These are phyloP conservation scores for Girardia tigrina DNA, from an alignment of 2,888 invertebrate species.

Conservation along the genomic window DNA sequence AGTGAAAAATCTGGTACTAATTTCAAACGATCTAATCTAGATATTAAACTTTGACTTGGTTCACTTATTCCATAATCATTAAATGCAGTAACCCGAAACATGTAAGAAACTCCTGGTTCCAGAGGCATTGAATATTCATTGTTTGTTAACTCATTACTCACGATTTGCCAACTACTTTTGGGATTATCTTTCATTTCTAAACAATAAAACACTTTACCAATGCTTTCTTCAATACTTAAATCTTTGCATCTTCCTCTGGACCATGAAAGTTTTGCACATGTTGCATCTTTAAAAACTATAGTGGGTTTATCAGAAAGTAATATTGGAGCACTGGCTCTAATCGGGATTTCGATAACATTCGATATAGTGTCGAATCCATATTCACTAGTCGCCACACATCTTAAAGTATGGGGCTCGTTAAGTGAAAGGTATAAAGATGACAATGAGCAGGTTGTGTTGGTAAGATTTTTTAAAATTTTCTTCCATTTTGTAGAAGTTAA, in stretches of 20 bases:
- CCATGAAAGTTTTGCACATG: conserved; percentile 29
- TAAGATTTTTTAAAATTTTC: conserved; percentile 24
- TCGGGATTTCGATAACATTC: neutral
- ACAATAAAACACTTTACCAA: neutral
- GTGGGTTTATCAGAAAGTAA: conserved; percentile 33
- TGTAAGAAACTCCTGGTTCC: conserved; percentile 81
- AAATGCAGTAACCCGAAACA: conserved; percentile 82
- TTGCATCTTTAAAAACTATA: conserved; percentile 34
- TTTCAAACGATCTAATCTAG: conserved; percentile 21
- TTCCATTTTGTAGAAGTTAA: conserved; percentile 33
- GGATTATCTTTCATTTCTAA: conserved; percentile 30
- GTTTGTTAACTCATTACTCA: conserved; percentile 4
- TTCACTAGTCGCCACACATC: conserved; percentile 33
- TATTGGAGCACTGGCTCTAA: conserved; percentile 27
- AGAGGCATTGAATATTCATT: conserved; percentile 48
- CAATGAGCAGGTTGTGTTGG: neutral
- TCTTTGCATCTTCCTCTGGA: neutral
- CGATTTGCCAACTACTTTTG: conserved; percentile 24
- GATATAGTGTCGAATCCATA: conserved; percentile 32
- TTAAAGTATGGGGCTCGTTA: neutral
- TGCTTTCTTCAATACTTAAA: neutral
- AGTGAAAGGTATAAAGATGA: neutral
- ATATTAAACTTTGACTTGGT: conserved; percentile 57
- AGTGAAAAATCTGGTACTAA: conserved; percentile 33
- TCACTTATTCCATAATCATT: conserved; percentile 91